A percentile compares a stretch with the other conserved stretches of the same genome.
phyloP scores from a whole-genome alignment of 2,797 vertebrate species.

The Rhyacichthys aspro region DNA sequence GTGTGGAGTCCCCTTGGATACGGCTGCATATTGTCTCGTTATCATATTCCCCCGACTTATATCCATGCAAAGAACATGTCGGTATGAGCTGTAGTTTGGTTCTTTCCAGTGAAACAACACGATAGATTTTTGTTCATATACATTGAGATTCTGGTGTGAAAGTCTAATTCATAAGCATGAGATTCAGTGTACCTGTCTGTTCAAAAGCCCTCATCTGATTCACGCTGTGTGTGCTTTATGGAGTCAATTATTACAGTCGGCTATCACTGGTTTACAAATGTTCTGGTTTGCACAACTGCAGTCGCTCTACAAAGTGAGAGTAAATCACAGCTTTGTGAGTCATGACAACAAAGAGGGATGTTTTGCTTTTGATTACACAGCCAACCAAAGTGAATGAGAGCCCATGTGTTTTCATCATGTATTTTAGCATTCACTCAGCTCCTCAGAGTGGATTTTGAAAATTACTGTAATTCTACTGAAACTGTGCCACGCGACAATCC shows the following conservation, averaged over 20 bases:
- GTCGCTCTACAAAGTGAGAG: slow-evolving; percentile 2
- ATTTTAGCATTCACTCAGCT: slow-evolving; percentile 6
- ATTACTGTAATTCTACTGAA: slow-evolving; percentile 16
- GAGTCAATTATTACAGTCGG: slow-evolving; percentile 1
- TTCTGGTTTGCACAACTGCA: neutral
- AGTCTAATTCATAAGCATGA: slow-evolving; percentile 6
- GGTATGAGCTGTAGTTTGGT: neutral
- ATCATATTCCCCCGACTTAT: slow-evolving; percentile 4
- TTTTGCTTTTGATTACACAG: slow-evolving; percentile 19
- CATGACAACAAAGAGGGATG: neutral
- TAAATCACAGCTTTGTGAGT: neutral
- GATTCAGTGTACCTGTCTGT: neutral
- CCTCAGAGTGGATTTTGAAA: slow-evolving; percentile 24
- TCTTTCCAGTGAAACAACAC: slow-evolving; percentile 12
- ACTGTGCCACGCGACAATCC: slow-evolving; percentile 30
- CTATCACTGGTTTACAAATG: neutral
- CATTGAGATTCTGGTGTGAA: slow-evolving; percentile 17
- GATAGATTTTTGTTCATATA: slow-evolving; percentile 4
- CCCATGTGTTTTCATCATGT: slow-evolving; percentile 14
- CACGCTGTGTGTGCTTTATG: neutral
- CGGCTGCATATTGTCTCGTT: neutral
- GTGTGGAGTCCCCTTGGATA: slow-evolving; percentile 20
- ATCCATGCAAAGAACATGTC: slow-evolving; percentile 3
- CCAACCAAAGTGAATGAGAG: neutral
- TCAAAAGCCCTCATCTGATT: neutral